Conservation (phyloP, 64 coral and sea anemone species). For the Porites lutea region DNA sequence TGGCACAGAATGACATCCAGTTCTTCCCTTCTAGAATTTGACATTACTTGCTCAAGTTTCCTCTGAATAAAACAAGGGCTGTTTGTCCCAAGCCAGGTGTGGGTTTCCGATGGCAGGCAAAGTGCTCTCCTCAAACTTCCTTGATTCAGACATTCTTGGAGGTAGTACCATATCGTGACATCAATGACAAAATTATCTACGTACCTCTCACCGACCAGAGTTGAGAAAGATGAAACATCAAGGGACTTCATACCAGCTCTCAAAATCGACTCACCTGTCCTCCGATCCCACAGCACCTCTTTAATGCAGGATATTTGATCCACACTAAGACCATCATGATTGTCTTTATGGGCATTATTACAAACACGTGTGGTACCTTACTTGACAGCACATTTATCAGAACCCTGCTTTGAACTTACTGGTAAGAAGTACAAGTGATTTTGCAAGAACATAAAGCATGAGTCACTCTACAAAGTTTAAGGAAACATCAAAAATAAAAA, state of each 20-base stretch:
- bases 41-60: background rate
- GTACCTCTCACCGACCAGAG: conserved; percentile 51
- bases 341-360: too few species aligned
- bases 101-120: conserved; percentile 4
- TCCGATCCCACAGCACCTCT: conserved; percentile 20
- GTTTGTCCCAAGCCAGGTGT: conserved; percentile 2
- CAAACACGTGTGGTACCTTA: too few species aligned
- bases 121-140: conserved; percentile 4
- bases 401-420: too few species aligned
- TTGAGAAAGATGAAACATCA: conserved; percentile 67
- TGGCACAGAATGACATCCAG: background rate
- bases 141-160: conserved; percentile 16
- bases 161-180: conserved; percentile 13
- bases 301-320: conserved; percentile 11
- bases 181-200: conserved; percentile 64
- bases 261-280: background rate
- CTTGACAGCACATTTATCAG: too few species aligned
- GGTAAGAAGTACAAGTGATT: too few species aligned
- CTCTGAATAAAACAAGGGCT: background rate
- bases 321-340: conserved; percentile 3
- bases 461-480: too few species aligned
- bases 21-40: background rate
- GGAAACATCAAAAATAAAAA: too few species aligned
- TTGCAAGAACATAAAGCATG: too few species aligned
- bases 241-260: conserved; percentile 44